Base-by-base conservation (phyloP, 2,888 invertebrate species). In the Diplolepis rosae region DNA sequence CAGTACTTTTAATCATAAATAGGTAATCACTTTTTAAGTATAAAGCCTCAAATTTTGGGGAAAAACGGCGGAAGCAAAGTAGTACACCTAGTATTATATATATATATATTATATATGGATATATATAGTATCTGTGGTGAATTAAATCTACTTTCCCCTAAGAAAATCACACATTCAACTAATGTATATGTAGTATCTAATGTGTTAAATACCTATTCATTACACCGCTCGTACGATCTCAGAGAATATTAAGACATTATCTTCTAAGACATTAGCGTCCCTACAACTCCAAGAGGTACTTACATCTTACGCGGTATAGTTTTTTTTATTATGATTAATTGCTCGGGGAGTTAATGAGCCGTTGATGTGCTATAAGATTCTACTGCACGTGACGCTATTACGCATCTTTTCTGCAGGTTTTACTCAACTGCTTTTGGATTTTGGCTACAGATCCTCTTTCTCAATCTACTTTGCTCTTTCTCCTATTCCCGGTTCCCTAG, bases 401-500 rank as follows among this genome's bases (percentile, higher is more conserved):
- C 39, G 22, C 35, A 6, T 6, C n/a, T 35, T 61, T 30, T 61
- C 7, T 24, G 0, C n/a, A 1, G 15, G 22, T 22, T 22, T 27
- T 9, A 54, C 15, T 18, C 22, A 7, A 35, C 22, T 18, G 11
- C 32, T 32, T 54, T 30, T 32, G 32, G 54, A 54, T 54, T 54
- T 54, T 11, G 32, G 22, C 4, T 32, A 54, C 22, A 56, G 32
- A 56, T 56, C 32, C 35, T 22, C 13, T 39, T 50, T 11, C 66
- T 32, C 66, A 18, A n/a, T 68, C 51, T 52, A 72, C 61, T 70
- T 72, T 69, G 61, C 65, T 68, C 65, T 71, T 66, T 39, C 28
- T 71, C 74, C 69, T 69, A 71, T 70, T 61, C 56, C 70, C 54
- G 45, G 56, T 67, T 74, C 68, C 65, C 65, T 70, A 77, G 77